Conservation (phyloP, 2,797 vertebrate genomes). For the Sparus aurata region DNA sequence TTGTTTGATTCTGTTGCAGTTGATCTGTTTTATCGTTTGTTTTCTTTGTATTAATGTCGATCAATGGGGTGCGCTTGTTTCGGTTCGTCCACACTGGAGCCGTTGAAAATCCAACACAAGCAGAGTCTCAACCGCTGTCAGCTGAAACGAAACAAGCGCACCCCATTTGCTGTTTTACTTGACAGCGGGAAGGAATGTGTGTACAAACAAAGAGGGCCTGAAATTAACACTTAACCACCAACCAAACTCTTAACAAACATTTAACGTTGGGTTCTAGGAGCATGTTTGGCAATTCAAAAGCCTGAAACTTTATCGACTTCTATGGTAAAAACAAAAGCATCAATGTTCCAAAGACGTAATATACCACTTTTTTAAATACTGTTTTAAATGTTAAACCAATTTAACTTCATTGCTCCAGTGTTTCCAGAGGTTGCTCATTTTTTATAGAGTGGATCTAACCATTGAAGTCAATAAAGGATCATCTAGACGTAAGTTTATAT, state of each 20-base stretch:
- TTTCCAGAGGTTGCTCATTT: neutral
- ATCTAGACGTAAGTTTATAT: neutral
- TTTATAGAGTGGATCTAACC: neutral
- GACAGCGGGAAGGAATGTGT: conserved; percentile 76
- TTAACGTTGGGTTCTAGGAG: neutral
- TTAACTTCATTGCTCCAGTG: neutral
- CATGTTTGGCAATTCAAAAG: neutral
- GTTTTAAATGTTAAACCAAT: conserved; percentile 2
- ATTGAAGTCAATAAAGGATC: neutral
- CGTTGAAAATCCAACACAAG: neutral
- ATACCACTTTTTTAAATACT: neutral
- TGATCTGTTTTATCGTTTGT: conserved; percentile 40
- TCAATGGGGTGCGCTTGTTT: conserved; percentile 55
- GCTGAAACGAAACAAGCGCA: conserved; percentile 34
- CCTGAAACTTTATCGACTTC: neutral
- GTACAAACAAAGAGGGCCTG: conserved; percentile 57
- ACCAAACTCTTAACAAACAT: neutral
- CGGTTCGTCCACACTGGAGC: neutral
- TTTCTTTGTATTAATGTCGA: conserved; percentile 50
- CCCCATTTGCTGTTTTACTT: conserved; percentile 54
- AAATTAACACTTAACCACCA: conserved; percentile 34
- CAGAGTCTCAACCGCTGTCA: neutral
- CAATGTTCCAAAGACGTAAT: neutral
- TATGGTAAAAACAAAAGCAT: no score
- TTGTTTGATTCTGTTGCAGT: conserved; percentile 47